Percentiles rank a stretch among this genome's conserved stretches.
These are phyloP conservation scores for Prosapia bicincta DNA, from an alignment of 2,888 invertebrate genomes.

Conservation along the genomic window DNA sequence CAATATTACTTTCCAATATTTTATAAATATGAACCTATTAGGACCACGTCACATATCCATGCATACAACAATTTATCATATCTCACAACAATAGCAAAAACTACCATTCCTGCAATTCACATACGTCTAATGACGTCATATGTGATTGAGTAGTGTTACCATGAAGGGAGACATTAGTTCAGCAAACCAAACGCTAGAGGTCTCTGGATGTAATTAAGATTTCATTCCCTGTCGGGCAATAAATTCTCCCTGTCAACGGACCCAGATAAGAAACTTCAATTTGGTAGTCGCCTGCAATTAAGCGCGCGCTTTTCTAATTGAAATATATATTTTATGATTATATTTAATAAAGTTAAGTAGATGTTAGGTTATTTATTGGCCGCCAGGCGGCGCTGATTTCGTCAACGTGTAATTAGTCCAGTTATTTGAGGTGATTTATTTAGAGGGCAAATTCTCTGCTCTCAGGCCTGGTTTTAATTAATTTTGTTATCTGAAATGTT, in stretches of 20 bases:
- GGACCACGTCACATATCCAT: no score
- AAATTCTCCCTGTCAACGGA: background rate
- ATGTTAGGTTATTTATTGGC: background rate
- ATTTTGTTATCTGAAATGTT: background rate
- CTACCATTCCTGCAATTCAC: no score
- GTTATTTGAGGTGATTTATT: background rate
- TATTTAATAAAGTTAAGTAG: background rate
- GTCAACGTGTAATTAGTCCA: background rate
- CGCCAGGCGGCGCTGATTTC: background rate
- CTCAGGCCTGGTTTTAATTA: background rate
- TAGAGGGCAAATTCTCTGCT: background rate
- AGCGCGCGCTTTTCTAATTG: background rate
- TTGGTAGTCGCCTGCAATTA: background rate
- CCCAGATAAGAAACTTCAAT: background rate
- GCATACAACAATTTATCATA: no score
- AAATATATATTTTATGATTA: constrained; percentile 2
- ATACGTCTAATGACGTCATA: background rate
- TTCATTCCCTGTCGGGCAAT: background rate
- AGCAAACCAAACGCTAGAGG: background rate
- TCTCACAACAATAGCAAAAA: no score
- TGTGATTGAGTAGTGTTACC: background rate
- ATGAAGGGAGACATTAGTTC: background rate
- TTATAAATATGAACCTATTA: no score
- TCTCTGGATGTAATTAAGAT: background rate
- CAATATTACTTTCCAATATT: no score